Conservation (phyloP, 2,888 invertebrate genomes). For the Arge pagana region DNA sequence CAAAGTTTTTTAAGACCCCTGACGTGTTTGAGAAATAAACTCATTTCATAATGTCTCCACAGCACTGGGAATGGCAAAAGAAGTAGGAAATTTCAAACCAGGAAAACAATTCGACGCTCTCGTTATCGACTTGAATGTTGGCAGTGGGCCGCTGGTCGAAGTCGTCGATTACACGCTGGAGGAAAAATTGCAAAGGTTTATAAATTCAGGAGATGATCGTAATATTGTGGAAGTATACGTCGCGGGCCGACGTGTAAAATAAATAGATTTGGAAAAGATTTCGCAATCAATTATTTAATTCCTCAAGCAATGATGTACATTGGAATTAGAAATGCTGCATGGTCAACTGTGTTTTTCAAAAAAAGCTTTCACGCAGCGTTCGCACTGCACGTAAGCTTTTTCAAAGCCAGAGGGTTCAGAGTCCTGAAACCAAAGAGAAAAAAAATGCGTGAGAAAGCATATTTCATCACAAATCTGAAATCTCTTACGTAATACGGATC, state of each 20-base stretch:
- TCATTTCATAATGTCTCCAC: conserved; percentile 45
- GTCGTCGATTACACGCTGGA: conserved; percentile 61
- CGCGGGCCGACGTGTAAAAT: conserved; percentile 67
- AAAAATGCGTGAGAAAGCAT: not conserved
- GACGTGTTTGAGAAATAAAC: no score
- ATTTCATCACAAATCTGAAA: not conserved
- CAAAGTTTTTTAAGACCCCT: no score
- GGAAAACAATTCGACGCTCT: conserved; percentile 91
- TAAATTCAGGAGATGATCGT: conserved; percentile 81
- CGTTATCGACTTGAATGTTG: conserved; percentile 68
- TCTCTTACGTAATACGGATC: conserved; percentile 91
- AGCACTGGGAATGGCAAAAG: conserved; percentile 75
- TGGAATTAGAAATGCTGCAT: no score
- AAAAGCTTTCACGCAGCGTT: conserved; percentile 70
- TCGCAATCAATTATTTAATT: not conserved
- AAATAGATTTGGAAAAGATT: not conserved
- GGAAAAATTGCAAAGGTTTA: conserved; percentile 74
- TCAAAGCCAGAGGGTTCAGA: conserved; percentile 72
- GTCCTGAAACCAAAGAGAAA: conserved; percentile 62
- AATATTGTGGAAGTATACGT: conserved; percentile 80
- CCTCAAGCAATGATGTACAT: not conserved
- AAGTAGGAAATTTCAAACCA: conserved; percentile 77
- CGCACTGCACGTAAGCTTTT: conserved; percentile 75
- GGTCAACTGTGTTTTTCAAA: conserved; percentile 53
- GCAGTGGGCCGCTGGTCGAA: conserved; percentile 61